phyloP scores from a whole-genome alignment of 2,113 vertebrate species.

The Sinosuthora webbiana region DNA sequence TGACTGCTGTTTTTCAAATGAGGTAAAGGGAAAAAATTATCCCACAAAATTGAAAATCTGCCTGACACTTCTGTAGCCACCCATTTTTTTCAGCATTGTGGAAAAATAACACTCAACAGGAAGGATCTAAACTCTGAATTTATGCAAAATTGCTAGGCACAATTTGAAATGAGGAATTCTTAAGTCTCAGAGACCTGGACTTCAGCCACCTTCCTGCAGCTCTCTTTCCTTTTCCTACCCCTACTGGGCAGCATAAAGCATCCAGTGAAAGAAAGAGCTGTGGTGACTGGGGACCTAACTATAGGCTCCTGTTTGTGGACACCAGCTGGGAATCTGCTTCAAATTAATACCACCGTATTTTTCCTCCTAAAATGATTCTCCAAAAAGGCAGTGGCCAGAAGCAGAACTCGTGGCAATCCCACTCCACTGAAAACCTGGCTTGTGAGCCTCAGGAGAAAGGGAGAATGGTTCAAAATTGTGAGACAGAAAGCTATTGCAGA shows the following conservation, averaged over 20 bases:
- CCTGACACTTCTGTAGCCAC: background rate
- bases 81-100: background rate
- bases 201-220: background rate
- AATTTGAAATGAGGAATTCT: background rate
- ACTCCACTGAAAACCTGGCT: background rate
- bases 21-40: background rate
- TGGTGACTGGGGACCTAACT: background rate
- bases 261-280: background rate
- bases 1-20: conserved; percentile 10
- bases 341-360: background rate
- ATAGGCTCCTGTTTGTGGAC: background rate
- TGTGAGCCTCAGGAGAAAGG: background rate
- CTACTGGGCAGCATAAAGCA: background rate
- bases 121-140: background rate
- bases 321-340: conserved; percentile 8
- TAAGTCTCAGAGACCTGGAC: background rate
- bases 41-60: background rate
- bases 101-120: background rate
- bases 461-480: background rate
- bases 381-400: background rate
- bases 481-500: conserved; percentile 7
- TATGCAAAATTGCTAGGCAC: background rate
- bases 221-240: background rate
- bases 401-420: background rate
- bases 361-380: background rate